Conservation (phyloP, 2,888 invertebrate genomes). For the Xanthia togata region DNA sequence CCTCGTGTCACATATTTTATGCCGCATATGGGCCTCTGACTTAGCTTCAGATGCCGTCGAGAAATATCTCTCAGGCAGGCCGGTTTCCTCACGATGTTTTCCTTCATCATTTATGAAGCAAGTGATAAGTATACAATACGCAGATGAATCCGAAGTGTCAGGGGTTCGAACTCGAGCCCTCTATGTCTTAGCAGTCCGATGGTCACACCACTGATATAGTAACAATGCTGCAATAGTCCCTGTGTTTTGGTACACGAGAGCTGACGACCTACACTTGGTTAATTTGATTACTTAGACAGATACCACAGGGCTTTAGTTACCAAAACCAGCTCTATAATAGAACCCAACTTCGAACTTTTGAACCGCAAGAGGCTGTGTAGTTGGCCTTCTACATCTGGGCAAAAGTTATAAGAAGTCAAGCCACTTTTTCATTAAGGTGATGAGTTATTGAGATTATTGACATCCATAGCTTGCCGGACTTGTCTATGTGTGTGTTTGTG, state of each 20-base stretch:
- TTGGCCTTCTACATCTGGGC: not conserved
- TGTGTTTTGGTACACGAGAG: not conserved
- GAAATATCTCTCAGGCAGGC: too few species aligned
- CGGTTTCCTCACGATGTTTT: too few species aligned
- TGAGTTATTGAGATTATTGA: not conserved
- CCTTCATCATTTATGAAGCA: too few species aligned
- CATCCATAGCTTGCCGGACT: not conserved
- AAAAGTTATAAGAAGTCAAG: not conserved
- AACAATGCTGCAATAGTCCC: not conserved
- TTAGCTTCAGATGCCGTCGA: too few species aligned
- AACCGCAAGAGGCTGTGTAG: not conserved
- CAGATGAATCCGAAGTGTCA: too few species aligned
- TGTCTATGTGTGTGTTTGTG: too few species aligned
- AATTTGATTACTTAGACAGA: not conserved
- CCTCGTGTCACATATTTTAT: too few species aligned
- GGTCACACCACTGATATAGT: too few species aligned
- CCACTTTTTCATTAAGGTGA: not conserved
- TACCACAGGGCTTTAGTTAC: not conserved
- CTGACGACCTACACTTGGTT: not conserved
- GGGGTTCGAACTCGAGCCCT: too few species aligned
- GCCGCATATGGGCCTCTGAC: too few species aligned
- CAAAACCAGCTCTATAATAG: not conserved
- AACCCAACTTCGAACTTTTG: not conserved
- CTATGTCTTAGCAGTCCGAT: too few species aligned
- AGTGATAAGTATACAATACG: too few species aligned